Conservation (phyloP, 2,113 vertebrate genomes). For the Pyrgilauda ruficollis region DNA sequence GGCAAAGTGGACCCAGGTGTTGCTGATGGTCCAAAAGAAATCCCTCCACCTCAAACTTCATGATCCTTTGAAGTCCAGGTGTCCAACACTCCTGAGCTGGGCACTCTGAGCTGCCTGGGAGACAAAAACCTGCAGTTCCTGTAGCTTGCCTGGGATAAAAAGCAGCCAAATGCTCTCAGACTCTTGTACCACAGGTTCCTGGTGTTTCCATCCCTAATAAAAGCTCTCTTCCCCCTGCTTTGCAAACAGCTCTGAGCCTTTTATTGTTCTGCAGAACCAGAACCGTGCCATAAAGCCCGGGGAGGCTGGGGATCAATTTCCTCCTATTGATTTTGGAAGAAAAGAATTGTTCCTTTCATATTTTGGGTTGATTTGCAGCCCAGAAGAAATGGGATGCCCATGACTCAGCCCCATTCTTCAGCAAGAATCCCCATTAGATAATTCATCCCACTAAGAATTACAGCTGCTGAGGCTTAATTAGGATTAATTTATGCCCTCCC, state of each 20-base stretch:
- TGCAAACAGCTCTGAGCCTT: neutral
- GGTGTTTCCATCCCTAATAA: neutral
- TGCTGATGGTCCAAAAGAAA: neutral
- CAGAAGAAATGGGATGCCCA: neutral
- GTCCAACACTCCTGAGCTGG: neutral
- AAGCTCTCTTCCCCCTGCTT: neutral
- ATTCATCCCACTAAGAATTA: slow-evolving; percentile 13
- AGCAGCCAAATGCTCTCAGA: neutral
- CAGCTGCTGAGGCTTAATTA: slow-evolving; percentile 31
- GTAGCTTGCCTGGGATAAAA: neutral
- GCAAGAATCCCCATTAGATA: neutral
- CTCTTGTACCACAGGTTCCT: neutral
- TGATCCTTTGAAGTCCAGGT: neutral
- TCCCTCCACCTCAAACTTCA: neutral
- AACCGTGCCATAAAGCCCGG: neutral
- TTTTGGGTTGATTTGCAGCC: slow-evolving; percentile 9
- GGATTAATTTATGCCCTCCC: slow-evolving; percentile 33
- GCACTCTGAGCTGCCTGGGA: neutral
- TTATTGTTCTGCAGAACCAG: neutral
- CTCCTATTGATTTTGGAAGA: slow-evolving; percentile 36
- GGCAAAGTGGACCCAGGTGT: too few relatives aligned
- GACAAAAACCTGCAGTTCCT: neutral
- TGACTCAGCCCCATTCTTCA: slow-evolving; percentile 20
- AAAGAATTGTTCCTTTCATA: neutral
- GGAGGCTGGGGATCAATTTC: slow-evolving; percentile 28